Evolutionary conservation across 2,888 invertebrate genomes (phyloP), one percentile per base, ranked within the genome.

Genomic region (Pseudanteris insignis): DNA sequence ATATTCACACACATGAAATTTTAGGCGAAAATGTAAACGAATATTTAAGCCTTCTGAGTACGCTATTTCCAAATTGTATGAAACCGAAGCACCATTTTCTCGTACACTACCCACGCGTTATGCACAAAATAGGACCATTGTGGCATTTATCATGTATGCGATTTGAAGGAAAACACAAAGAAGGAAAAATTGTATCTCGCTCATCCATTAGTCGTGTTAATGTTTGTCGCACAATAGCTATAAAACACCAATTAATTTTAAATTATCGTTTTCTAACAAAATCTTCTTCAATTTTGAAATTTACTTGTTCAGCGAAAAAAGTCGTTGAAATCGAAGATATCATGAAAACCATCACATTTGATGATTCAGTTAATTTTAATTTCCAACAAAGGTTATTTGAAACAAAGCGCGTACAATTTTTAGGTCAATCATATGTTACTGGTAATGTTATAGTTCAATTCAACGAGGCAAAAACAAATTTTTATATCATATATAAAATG

Each of bases 11-110:
- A 4, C 26, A 26, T 30, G 4, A 12, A 11, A 2, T 30, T 11
- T 30, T 30, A 12, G 5, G 12, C 2, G 11, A 3, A 4, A 2
- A 12, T 3, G 3, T 11, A 5, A 5, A 2, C 2, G 12, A 30
- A 11, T 30, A 10, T 12, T 30, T 11, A 30, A 11, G 5, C 3
- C 3, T 3, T 5, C 11, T 30, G 30, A 11, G 2, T 5, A 8
- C 2, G 3, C 2, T 5, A 5, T 30, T 30, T 30, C 11, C 5
- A 11, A 5, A 5, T 10, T 4, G 3, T 11, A 30, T 30, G 10
- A 30, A 30, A 7, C 30, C 30, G 5, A 30, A 30, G 11, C 30
- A 30, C 11, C 30, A 30, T 12, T 30, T 30, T 8, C 30, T 30
- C 3, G 30, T 30, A 12, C 30, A 30, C 12, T 30, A 30, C 9